Conservation (phyloP, 2,797 vertebrate species). For the Siniperca obscura region DNA sequence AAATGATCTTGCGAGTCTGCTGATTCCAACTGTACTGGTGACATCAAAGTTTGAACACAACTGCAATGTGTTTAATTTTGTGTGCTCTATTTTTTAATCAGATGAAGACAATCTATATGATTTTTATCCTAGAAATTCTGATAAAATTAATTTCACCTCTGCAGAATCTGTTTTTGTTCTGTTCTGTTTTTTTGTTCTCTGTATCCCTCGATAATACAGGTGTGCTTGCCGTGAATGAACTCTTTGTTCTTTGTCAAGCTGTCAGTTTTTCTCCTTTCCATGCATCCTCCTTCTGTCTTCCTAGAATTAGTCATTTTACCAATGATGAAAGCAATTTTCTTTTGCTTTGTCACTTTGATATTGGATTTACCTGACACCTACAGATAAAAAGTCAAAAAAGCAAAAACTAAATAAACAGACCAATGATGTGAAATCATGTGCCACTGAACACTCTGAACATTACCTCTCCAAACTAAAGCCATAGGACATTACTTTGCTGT, state of each 20-base stretch:
- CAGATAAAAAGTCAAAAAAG: background rate
- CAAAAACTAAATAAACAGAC: background rate
- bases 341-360: slow-evolving; percentile 7
- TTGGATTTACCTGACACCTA: background rate
- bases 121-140: background rate
- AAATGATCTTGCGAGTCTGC: slow-evolving; percentile 30
- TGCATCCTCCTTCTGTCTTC: background rate
- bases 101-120: background rate
- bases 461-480: background rate
- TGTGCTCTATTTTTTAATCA: slow-evolving; percentile 10
- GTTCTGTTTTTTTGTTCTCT: background rate
- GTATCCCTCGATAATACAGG: slow-evolving; percentile 5
- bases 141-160: background rate
- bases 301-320: slow-evolving; percentile 19
- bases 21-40: slow-evolving; percentile 16
- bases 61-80: background rate
- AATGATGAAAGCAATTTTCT: slow-evolving; percentile 15
- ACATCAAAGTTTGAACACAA: slow-evolving; percentile 21
- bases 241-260: slow-evolving; percentile 51
- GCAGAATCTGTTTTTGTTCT: background rate
- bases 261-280: slow-evolving; percentile 22
- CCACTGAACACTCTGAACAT: background rate
- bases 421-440: background rate
- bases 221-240: slow-evolving; percentile 40
- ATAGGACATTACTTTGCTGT: background rate